Conservation (phyloP, 2,888 invertebrate genomes). For the Eupeodes latifasciatus region DNA sequence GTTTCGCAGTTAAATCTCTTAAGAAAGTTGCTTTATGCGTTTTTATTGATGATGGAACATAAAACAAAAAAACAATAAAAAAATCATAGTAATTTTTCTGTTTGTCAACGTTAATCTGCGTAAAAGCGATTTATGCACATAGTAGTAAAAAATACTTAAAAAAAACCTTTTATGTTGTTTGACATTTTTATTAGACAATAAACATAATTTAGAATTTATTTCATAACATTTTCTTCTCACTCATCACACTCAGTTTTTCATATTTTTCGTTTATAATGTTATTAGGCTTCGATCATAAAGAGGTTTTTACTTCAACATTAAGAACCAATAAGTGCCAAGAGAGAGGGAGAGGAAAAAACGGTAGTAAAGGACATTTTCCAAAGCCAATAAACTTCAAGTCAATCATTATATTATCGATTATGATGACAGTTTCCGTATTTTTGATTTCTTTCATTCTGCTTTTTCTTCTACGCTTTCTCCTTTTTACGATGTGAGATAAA, state of each 20-base stretch:
- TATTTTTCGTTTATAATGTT: background rate
- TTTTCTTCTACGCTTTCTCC: background rate
- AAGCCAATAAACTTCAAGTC: slow-evolving; percentile 26
- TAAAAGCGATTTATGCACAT: too few species aligned
- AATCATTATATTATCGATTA: slow-evolving; percentile 37
- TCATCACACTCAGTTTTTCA: too few species aligned
- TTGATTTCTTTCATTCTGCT: background rate
- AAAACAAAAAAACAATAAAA: too few species aligned
- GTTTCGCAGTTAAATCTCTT: too few species aligned
- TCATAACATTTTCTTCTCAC: background rate
- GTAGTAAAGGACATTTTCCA: background rate
- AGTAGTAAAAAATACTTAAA: background rate
- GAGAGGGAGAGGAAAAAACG: background rate
- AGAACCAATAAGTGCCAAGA: background rate
- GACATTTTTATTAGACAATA: slow-evolving; percentile 15
- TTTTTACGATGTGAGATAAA: slow-evolving; percentile 19
- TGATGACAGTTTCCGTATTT: slow-evolving; percentile 8
- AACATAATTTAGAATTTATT: slow-evolving; percentile 17
- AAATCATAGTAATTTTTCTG: too few species aligned
- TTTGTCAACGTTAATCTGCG: too few species aligned
- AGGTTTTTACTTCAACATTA: background rate
- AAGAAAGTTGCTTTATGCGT: too few species aligned
- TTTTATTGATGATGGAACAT: too few species aligned
- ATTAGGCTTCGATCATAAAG: slow-evolving; percentile 8
- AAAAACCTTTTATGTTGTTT: slow-evolving; percentile 31